A percentile compares a stretch with the other conserved stretches of the same genome.
Evolutionary conservation across 2,888 invertebrate genomes (phyloP).

Genomic region (Ethmia dodecea): DNA sequence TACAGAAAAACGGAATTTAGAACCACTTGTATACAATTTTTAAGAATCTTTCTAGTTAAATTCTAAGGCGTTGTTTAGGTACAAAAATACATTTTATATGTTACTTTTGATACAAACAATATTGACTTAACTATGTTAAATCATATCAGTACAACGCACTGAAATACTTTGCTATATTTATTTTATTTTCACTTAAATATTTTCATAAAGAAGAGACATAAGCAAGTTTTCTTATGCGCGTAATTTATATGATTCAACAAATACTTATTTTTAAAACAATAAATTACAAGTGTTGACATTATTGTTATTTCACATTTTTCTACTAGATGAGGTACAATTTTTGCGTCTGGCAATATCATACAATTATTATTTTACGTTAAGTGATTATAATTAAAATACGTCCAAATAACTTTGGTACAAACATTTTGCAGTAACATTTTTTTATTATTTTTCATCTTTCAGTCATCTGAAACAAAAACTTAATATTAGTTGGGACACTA

Average conservation of each 20-base stretch:
- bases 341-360: neutral
- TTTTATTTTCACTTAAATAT: too few species aligned
- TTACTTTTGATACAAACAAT: conserved; percentile 41
- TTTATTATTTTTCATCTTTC: conserved; percentile 2
- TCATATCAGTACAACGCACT: too few species aligned
- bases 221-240: too few species aligned
- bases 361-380: too few species aligned
- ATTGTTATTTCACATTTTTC: conserved; percentile 3
- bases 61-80: conserved; percentile 37
- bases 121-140: conserved; percentile 26
- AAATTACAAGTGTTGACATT: conserved; percentile 24
- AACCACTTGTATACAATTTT: too few species aligned
- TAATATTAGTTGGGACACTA: too few species aligned
- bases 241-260: too few species aligned
- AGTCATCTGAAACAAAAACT: conserved; percentile 8
- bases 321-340: neutral
- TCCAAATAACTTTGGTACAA: conserved; percentile 51
- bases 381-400: conserved; percentile 13
- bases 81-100: conserved; percentile 54
- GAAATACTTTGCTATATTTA: too few species aligned
- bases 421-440: neutral
- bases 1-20: too few species aligned
- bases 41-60: too few species aligned
- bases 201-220: too few species aligned
- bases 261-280: conserved; percentile 32